phyloP scores from a whole-genome alignment of 2,113 vertebrate species.

The Lagenorhynchus albirostris region DNA sequence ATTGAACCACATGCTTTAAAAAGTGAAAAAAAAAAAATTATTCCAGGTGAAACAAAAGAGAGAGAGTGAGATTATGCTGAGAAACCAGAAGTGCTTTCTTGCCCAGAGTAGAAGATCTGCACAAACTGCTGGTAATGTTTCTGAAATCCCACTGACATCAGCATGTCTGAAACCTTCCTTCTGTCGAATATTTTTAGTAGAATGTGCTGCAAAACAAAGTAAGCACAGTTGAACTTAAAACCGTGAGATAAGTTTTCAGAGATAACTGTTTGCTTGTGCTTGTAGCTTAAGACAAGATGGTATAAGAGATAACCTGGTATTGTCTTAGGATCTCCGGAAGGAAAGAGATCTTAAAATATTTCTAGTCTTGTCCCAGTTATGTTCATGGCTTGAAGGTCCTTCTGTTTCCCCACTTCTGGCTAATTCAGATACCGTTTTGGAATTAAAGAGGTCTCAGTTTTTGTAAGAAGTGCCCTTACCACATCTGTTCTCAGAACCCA shows the following conservation, averaged over 20 bases:
- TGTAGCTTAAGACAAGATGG: not conserved
- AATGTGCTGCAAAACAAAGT: not conserved
- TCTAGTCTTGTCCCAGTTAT: not conserved
- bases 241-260: not conserved
- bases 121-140: not conserved
- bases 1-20: not conserved
- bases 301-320: not conserved
- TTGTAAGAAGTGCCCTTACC: not conserved
- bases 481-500: not conserved
- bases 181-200: not conserved
- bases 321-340: not conserved
- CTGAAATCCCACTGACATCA: not conserved
- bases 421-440: not conserved
- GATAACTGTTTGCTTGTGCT: not conserved
- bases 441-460: not conserved
- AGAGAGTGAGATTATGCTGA: not conserved
- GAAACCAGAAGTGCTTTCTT: not conserved
- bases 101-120: not conserved
- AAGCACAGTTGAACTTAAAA: not conserved
- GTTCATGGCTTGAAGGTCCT: not conserved
- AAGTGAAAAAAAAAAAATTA: not conserved
- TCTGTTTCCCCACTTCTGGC: not conserved
- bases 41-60: not conserved
- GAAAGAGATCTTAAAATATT: not conserved
- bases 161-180: not conserved